Conservation (phyloP, 2,888 invertebrate genomes). For the Euzetes globulus region DNA sequence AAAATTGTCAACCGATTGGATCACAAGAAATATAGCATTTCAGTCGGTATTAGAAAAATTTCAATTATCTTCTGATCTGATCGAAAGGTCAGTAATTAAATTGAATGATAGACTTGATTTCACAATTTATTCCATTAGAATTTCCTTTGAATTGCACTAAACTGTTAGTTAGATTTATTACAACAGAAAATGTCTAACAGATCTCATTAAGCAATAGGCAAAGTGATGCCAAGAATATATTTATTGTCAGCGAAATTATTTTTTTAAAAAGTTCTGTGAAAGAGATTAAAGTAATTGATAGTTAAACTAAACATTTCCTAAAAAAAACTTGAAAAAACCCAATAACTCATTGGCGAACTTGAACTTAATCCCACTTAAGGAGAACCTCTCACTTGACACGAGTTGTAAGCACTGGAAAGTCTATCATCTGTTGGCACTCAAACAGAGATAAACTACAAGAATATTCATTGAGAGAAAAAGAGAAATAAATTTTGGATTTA, state of each 20-base stretch:
- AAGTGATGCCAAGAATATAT: not conserved
- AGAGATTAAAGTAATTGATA: no score
- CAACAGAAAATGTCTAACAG: not conserved
- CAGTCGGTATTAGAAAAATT: not conserved
- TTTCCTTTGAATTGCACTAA: not conserved
- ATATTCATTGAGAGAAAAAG: no score
- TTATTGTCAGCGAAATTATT: no score
- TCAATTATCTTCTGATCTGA: not conserved
- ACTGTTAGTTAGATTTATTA: slow-evolving; percentile 13
- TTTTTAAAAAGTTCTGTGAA: no score
- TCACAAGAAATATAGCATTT: not conserved
- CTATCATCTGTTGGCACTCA: not conserved
- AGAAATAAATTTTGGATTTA: no score
- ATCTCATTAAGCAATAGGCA: no score
- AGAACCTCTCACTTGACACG: not conserved
- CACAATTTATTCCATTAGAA: not conserved
- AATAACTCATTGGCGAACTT: slow-evolving; percentile 8
- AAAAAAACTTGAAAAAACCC: no score
- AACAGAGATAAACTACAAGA: no score
- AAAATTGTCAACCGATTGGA: not conserved
- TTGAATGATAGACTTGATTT: not conserved
- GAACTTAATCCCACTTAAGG: not conserved
- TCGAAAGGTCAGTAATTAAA: not conserved
- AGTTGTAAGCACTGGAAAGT: not conserved
- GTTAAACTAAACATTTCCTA: no score